Conservation (phyloP, 2,888 invertebrate genomes). For the Myopa tessellatipennis region DNA sequence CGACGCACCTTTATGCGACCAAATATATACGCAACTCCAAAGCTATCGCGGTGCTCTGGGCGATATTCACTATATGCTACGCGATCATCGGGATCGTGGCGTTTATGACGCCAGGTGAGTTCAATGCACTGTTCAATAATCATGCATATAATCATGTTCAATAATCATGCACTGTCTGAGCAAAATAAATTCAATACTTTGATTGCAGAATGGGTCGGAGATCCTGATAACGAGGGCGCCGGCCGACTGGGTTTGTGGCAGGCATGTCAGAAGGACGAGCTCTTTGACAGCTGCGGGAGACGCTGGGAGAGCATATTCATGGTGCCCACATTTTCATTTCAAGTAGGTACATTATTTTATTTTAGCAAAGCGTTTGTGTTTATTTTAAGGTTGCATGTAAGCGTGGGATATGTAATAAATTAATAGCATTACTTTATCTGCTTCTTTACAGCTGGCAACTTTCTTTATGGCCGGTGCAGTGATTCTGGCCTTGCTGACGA, state of each 20-base stretch:
- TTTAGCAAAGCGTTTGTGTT: slow-evolving; percentile 6
- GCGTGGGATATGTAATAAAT: too few species aligned
- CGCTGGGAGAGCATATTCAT: slow-evolving; percentile 84
- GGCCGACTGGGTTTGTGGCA: slow-evolving; percentile 95
- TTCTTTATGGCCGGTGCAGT: slow-evolving; percentile 90
- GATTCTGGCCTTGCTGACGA: slow-evolving; percentile 84
- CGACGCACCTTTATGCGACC: slow-evolving; percentile 89
- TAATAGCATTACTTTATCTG: slow-evolving; percentile 3
- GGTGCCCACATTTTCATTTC: slow-evolving; percentile 83
- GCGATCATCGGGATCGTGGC: slow-evolving; percentile 95
- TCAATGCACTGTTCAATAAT: neutral
- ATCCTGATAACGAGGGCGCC: slow-evolving; percentile 84
- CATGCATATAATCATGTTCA: slow-evolving; percentile 19
- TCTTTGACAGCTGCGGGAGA: slow-evolving; percentile 85
- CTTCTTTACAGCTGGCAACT: slow-evolving; percentile 75
- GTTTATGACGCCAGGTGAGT: slow-evolving; percentile 84
- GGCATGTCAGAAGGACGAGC: slow-evolving; percentile 82
- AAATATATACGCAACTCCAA: slow-evolving; percentile 92
- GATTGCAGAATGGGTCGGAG: slow-evolving; percentile 82
- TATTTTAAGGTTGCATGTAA: slow-evolving; percentile 5
- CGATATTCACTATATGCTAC: slow-evolving; percentile 96
- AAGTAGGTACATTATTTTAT: slow-evolving; percentile 65
- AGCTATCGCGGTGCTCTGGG: slow-evolving; percentile 97
- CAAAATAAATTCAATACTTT: neutral
- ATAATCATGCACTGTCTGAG: neutral